These are phyloP conservation scores for Pherbina coryleti DNA, from an alignment of 2,888 invertebrate species.

Conservation along the genomic window DNA sequence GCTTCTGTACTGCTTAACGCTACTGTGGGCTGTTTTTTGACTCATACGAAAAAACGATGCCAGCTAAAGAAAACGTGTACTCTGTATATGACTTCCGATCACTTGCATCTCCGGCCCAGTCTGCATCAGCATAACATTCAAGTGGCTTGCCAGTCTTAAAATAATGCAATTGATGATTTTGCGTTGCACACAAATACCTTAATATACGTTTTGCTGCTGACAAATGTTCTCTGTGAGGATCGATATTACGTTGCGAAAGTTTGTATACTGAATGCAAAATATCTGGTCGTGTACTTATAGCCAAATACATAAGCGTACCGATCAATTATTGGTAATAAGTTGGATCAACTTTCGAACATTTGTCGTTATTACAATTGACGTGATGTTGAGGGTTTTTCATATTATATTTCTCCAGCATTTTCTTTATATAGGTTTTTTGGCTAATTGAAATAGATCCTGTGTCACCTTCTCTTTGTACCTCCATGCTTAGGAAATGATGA, in stretches of 20 bases:
- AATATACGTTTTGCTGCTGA: conserved; percentile 37
- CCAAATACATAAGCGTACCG: too few species aligned
- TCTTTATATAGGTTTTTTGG: conserved; percentile 9
- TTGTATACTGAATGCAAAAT: conserved; percentile 41
- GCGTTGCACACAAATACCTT: background rate
- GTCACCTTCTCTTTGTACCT: conserved; percentile 17
- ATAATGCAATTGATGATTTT: background rate
- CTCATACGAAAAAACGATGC: background rate
- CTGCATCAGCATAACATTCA: conserved; percentile 1
- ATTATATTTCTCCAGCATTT: conserved; percentile 8
- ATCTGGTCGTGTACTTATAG: too few species aligned
- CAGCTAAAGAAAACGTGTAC: background rate
- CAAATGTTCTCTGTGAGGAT: conserved; percentile 43
- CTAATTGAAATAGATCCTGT: conserved; percentile 24
- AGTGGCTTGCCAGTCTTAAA: background rate
- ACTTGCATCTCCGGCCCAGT: background rate
- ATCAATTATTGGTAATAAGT: conserved; percentile 35
- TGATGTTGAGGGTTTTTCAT: conserved; percentile 15
- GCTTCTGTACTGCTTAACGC: background rate
- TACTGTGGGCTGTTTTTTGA: conserved; percentile 8
- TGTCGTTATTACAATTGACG: background rate
- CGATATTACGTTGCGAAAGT: conserved; percentile 38
- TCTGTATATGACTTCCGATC: conserved; percentile 14
- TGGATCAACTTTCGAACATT: conserved; percentile 19
- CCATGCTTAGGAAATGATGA: conserved; percentile 29